Percentiles rank a stretch among this genome's conserved stretches.
Evolutionary conservation across 2,888 invertebrate species (phyloP).

Genomic region (Himalopsyche anomala): DNA sequence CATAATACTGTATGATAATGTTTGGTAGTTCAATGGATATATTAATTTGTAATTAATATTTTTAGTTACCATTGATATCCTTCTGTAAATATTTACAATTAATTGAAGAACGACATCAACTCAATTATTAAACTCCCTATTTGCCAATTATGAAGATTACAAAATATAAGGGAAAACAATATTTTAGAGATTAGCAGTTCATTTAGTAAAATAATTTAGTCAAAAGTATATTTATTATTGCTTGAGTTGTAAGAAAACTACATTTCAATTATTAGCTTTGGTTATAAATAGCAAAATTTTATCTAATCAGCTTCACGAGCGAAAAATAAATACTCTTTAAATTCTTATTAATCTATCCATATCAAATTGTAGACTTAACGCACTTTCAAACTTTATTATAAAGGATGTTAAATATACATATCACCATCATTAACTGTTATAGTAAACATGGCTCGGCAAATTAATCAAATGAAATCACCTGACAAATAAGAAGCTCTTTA

Average conservation of each 20-base stretch:
- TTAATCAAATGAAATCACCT: too few species aligned
- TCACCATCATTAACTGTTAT: too few species aligned
- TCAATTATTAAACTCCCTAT: constrained; percentile 58
- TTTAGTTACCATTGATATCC: neutral
- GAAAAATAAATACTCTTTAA: constrained; percentile 30
- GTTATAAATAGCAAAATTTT: constrained; percentile 27
- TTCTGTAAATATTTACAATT: constrained; percentile 34
- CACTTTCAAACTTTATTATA: neutral
- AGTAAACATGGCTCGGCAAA: too few species aligned
- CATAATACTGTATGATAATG: neutral
- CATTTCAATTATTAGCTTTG: constrained; percentile 22
- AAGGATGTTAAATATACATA: too few species aligned
- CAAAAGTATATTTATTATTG: neutral
- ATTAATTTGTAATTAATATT: neutral
- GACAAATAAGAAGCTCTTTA: too few species aligned
- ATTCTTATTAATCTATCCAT: constrained; percentile 12
- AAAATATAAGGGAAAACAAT: constrained; percentile 38
- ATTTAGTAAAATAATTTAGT: constrained; percentile 14
- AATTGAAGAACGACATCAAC: constrained; percentile 49
- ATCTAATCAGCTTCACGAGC: neutral
- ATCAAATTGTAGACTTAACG: neutral
- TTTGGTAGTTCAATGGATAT: neutral
- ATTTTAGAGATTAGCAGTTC: neutral
- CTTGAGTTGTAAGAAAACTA: constrained; percentile 1
- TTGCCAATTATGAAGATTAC: constrained; percentile 59